Percentiles rank a stretch among this genome's conserved stretches.
These are phyloP conservation scores for Alosa sapidissima DNA, from an alignment of 2,797 vertebrate genomes.

Conservation along the genomic window DNA sequence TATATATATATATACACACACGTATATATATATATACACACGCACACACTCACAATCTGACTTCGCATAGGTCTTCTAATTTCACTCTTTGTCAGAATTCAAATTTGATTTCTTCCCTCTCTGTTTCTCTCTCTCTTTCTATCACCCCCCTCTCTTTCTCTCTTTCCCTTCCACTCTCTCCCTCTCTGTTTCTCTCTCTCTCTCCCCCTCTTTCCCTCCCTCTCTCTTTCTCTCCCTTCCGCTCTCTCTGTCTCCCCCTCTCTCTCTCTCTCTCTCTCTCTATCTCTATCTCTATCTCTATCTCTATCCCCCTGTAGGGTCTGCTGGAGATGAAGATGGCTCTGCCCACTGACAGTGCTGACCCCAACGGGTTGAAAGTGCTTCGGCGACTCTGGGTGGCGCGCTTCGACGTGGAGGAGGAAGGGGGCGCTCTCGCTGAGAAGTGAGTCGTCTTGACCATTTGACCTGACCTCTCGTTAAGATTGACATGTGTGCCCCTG, in stretches of 20 bases:
- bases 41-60: background rate
- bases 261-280: background rate
- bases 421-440: constrained; percentile 83
- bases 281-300: background rate
- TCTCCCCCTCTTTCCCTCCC: background rate
- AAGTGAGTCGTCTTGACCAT: constrained; percentile 71
- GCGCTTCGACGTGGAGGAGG: constrained; percentile 91
- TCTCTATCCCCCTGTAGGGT: constrained; percentile 70
- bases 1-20: no score
- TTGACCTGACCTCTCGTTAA: background rate
- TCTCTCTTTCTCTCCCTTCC: background rate
- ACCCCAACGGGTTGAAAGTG: constrained; percentile 85
- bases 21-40: no score
- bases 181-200: background rate
- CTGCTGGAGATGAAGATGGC: constrained; percentile 93
- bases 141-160: background rate
- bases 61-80: no score
- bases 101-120: background rate
- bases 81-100: no score
- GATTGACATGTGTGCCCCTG: background rate
- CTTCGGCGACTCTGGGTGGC: constrained; percentile 92
- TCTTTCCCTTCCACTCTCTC: background rate
- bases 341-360: constrained; percentile 85
- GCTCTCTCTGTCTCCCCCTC: background rate
- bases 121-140: background rate